These are phyloP conservation scores for Gambelia wislizenii DNA, from an alignment of 2,797 vertebrate species.

Conservation along the genomic window DNA sequence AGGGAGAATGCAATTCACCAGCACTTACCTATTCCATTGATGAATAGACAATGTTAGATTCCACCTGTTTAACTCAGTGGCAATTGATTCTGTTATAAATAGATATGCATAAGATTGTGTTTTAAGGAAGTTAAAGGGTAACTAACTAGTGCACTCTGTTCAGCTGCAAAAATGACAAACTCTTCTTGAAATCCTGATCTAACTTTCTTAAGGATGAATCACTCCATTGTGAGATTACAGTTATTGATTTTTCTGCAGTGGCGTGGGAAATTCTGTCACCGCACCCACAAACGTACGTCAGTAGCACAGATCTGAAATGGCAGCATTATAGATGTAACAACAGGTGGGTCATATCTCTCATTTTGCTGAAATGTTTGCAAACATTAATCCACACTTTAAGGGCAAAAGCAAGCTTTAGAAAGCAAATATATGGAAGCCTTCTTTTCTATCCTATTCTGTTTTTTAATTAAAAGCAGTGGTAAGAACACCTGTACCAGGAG, in stretches of 20 bases:
- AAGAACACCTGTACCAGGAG: not conserved
- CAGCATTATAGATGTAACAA: not conserved
- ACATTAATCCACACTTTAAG: not conserved
- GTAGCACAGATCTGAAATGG: not conserved
- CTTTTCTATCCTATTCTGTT: not conserved
- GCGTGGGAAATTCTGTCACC: not conserved
- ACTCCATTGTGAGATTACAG: not conserved
- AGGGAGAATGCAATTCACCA: not conserved
- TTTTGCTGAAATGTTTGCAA: not conserved
- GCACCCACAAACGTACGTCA: not conserved
- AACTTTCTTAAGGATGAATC: not conserved
- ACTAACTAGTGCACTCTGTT: not conserved
- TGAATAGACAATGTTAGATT: not conserved
- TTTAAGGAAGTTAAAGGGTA: not conserved
- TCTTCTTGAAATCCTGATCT: not conserved
- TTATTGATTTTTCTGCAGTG: not conserved
- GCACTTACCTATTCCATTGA: not conserved
- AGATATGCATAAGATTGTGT: not conserved
- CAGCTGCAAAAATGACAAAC: not conserved
- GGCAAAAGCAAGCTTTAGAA: not conserved
- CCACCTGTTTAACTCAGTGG: not conserved
- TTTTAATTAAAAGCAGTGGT: not conserved
- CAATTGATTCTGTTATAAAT: not conserved
- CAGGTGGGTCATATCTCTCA: not conserved
- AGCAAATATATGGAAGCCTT: not conserved